phyloP scores from a whole-genome alignment of 2,888 invertebrate species.

The Drosophila macrothrix region DNA sequence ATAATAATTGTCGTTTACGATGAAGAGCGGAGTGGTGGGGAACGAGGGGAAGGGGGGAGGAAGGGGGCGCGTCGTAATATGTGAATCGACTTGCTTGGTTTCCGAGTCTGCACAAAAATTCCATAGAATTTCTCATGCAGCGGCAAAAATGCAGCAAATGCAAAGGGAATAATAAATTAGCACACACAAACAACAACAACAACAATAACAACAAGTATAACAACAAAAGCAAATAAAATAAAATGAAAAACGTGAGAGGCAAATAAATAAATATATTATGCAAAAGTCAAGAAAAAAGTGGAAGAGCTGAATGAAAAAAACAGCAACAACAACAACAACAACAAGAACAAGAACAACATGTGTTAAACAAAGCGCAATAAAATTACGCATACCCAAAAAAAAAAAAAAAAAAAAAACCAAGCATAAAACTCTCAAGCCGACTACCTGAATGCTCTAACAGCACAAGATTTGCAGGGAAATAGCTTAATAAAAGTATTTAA shows the following conservation, averaged over 20 bases:
- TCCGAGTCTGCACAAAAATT: slow-evolving; percentile 35
- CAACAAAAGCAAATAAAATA: slow-evolving; percentile 16
- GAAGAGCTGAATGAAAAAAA: background rate
- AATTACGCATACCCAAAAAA: slow-evolving; percentile 28
- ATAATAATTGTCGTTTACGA: slow-evolving; percentile 42
- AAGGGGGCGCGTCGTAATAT: slow-evolving; percentile 27
- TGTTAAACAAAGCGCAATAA: slow-evolving; percentile 67
- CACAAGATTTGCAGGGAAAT: too few species aligned
- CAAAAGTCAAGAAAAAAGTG: slow-evolving; percentile 2
- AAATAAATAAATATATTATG: slow-evolving; percentile 52
- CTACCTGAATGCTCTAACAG: slow-evolving; percentile 11
- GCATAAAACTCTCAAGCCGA: slow-evolving; percentile 1
- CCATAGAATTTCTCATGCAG: slow-evolving; percentile 63
- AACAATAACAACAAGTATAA: slow-evolving; percentile 17
- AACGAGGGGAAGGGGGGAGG: background rate
- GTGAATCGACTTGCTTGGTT: slow-evolving; percentile 60
- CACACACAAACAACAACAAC: slow-evolving; percentile 21
- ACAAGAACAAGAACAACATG: slow-evolving; percentile 21
- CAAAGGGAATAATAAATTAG: slow-evolving; percentile 34
- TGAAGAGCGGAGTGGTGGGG: background rate
- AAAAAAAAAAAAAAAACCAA: background rate
- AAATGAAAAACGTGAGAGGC: slow-evolving; percentile 40
- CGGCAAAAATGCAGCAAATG: slow-evolving; percentile 60
- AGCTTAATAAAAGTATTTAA: background rate
- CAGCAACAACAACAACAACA: background rate